These are phyloP conservation scores for Cantharis lateralis DNA, from an alignment of 2,888 invertebrate species.

Conservation along the genomic window DNA sequence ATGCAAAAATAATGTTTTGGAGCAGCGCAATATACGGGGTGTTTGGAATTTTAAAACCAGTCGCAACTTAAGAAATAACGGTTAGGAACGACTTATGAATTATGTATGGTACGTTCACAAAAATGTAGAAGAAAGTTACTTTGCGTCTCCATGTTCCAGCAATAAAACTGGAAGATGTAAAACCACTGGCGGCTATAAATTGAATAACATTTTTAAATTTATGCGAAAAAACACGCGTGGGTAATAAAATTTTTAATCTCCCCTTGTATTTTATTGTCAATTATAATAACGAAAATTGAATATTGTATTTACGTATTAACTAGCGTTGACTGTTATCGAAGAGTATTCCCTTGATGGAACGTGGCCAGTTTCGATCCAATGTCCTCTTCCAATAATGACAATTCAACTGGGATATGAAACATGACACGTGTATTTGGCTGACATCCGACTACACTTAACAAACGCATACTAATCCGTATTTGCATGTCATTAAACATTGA, in stretches of 20 bases:
- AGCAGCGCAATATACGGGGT: not conserved
- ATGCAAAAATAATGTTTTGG: not conserved
- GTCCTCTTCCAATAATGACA: constrained; percentile 44
- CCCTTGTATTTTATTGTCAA: not conserved
- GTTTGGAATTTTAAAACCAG: not conserved
- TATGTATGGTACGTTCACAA: not conserved
- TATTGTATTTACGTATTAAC: not conserved
- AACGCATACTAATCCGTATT: constrained; percentile 22
- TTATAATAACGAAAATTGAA: not conserved
- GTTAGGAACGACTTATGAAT: not conserved
- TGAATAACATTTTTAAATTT: not conserved
- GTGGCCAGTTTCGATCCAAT: constrained; percentile 35
- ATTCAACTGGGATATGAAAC: constrained; percentile 37
- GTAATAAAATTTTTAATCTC: not conserved
- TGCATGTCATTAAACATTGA: constrained; percentile 17
- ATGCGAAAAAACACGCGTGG: not conserved
- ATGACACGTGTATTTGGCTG: constrained; percentile 23
- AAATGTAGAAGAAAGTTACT: not conserved
- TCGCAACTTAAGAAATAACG: not conserved
- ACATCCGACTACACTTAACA: constrained; percentile 11
- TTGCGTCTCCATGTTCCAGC: not conserved
- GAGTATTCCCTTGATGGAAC: constrained; percentile 36
- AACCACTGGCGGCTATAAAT: not conserved
- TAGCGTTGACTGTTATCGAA: constrained; percentile 39
- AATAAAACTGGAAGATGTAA: not conserved